Evolutionary conservation across 2,797 vertebrate genomes (phyloP).

Genomic region (Erithacus rubecula): DNA sequence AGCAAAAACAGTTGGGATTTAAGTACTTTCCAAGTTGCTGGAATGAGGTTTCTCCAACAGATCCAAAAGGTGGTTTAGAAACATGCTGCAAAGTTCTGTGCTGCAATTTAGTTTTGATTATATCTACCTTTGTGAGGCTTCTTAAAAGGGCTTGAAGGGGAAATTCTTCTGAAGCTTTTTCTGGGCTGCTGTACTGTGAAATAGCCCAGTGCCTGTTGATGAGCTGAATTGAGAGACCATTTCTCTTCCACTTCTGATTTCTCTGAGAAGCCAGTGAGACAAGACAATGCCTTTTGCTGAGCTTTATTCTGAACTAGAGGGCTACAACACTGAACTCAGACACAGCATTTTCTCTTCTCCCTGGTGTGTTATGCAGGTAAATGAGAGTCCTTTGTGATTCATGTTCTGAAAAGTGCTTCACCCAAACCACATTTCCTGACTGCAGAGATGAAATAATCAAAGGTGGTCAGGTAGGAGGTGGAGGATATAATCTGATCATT

Average conservation of each 20-base stretch:
- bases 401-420: not conserved
- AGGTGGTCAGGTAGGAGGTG: not conserved
- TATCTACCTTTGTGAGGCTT: not conserved
- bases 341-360: not conserved
- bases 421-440: not conserved
- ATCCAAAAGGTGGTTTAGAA: constrained; percentile 11
- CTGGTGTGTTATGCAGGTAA: not conserved
- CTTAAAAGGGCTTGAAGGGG: constrained; percentile 53
- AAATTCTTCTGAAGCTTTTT: not conserved
- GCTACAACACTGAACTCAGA: constrained; percentile 11
- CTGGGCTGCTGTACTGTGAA: not conserved
- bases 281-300: constrained; percentile 1
- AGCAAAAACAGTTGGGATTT: not conserved
- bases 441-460: not conserved
- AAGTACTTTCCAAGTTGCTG: not conserved
- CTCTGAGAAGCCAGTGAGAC: not conserved
- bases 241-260: constrained; percentile 24
- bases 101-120: not conserved
- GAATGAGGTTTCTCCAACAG: not conserved
- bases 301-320: not conserved
- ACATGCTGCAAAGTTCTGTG: constrained; percentile 33
- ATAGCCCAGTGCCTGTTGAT: not conserved
- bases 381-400: not conserved
- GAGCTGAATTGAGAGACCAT: not conserved
- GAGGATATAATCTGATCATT: not conserved